Percentiles rank a stretch among this genome's conserved stretches.
Conservation (phyloP, 2,113 vertebrate species). For the Proteles cristata region DNA sequence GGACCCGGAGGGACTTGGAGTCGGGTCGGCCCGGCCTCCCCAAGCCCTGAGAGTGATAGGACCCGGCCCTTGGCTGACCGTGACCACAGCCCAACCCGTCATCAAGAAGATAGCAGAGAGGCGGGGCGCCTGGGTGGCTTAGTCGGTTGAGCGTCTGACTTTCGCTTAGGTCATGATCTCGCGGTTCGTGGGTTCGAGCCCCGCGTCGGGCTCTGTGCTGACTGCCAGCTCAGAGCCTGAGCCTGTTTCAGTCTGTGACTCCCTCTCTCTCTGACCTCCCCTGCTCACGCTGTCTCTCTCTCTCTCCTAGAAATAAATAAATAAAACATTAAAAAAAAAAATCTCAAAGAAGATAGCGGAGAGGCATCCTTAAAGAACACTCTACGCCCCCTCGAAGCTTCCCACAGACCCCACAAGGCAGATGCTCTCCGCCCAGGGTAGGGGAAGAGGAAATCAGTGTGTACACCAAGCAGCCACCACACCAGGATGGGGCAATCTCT, state of each 20-base stretch:
- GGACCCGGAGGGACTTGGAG: background rate
- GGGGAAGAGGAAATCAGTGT: background rate
- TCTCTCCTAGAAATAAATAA: no score
- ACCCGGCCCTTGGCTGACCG: background rate
- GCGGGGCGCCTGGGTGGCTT: no score
- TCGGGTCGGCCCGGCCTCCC: no score
- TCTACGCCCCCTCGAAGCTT: background rate
- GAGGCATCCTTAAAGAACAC: fast-evolving
- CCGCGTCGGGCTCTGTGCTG: no score
- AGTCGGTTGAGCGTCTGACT: no score
- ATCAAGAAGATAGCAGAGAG: background rate
- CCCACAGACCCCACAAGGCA: background rate
- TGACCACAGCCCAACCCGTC: background rate
- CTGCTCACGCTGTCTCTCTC: no score
- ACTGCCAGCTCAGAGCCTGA: no score
- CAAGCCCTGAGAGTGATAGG: background rate
- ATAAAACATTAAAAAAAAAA: no score
- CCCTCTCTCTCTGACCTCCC: no score
- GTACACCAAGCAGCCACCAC: background rate
- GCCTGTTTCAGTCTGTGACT: no score
- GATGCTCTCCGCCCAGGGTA: fast-evolving
- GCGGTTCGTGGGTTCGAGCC: no score
- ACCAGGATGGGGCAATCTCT: background rate
- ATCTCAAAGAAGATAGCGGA: background rate
- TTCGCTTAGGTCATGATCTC: no score